Evolutionary conservation across 2,888 invertebrate species (phyloP).

Genomic region (Trichogramma evanescens): DNA sequence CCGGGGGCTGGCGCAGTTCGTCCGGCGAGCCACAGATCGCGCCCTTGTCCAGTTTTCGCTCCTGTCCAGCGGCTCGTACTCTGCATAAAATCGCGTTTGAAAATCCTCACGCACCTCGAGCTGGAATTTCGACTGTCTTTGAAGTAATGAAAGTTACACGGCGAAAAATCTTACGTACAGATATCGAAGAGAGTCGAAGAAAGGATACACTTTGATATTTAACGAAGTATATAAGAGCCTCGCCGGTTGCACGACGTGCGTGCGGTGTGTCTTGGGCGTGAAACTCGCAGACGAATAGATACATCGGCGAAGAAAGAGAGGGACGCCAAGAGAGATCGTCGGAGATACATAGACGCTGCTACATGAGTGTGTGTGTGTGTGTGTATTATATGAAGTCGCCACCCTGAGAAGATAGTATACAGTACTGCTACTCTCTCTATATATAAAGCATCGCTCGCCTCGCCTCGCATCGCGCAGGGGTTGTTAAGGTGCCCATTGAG

Average conservation of each 20-base stretch:
- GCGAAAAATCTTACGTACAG: not conserved
- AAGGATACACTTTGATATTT: not conserved
- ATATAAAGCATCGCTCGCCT: not conserved
- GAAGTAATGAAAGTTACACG: not conserved
- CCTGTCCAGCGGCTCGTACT: too few relatives aligned
- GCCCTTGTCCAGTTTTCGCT: constrained; percentile 37
- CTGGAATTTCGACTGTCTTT: too few relatives aligned
- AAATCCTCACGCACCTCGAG: too few relatives aligned
- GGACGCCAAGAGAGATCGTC: constrained; percentile 5
- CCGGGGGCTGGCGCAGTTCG: constrained; percentile 30
- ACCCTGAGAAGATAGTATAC: constrained; percentile 38
- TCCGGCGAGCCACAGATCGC: constrained; percentile 35
- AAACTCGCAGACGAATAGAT: constrained; percentile 13
- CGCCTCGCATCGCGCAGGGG: constrained; percentile 30
- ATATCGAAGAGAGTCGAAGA: constrained; percentile 7
- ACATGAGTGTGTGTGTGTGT: not conserved
- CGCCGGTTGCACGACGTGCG: constrained; percentile 24
- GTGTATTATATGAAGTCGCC: constrained; percentile 21
- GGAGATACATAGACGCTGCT: constrained; percentile 2
- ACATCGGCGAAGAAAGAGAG: constrained; percentile 5
- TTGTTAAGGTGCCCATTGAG: constrained; percentile 49
- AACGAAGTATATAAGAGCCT: constrained; percentile 21
- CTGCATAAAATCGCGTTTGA: too few relatives aligned
- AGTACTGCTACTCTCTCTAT: constrained; percentile 34
- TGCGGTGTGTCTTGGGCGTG: constrained; percentile 28